Evolutionary conservation across 2,888 invertebrate genomes (phyloP).

Genomic region (Meloe dianella): DNA sequence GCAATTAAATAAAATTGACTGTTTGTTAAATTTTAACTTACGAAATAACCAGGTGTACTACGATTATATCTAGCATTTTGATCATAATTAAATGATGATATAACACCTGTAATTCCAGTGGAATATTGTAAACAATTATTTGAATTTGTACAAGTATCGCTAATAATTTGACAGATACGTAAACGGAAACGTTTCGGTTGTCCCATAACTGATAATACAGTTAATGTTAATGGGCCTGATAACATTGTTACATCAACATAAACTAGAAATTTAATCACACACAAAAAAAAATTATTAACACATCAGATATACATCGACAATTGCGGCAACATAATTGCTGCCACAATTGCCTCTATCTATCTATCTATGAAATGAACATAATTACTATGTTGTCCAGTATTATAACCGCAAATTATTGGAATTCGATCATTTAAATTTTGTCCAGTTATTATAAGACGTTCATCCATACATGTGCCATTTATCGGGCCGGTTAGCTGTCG

Average conservation of each 20-base stretch:
- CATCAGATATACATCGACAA: too few relatives aligned
- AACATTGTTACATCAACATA: conserved; percentile 73
- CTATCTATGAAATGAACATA: too few relatives aligned
- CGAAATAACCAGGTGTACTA: conserved; percentile 68
- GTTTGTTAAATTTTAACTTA: conserved; percentile 53
- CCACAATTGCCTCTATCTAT: too few relatives aligned
- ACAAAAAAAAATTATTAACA: not conserved
- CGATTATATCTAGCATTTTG: conserved; percentile 64
- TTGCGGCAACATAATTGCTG: too few relatives aligned
- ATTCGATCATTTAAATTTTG: conserved; percentile 72
- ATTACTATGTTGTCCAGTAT: conserved; percentile 77
- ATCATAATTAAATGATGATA: conserved; percentile 77
- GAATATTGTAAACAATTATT: conserved; percentile 70
- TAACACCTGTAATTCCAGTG: conserved; percentile 64
- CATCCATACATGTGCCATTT: conserved; percentile 71
- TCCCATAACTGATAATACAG: conserved; percentile 66
- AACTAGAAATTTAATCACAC: conserved; percentile 61
- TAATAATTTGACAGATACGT: conserved; percentile 65
- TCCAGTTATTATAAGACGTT: conserved; percentile 74
- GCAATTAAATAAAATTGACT: not conserved
- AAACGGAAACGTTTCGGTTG: conserved; percentile 69
- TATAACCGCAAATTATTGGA: conserved; percentile 76
- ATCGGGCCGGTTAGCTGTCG: conserved; percentile 70
- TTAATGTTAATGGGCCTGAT: conserved; percentile 69
- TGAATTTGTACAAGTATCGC: conserved; percentile 54